Evolutionary conservation across 2,113 vertebrate genomes (phyloP).

Genomic region (Heloderma charlesbogerti): DNA sequence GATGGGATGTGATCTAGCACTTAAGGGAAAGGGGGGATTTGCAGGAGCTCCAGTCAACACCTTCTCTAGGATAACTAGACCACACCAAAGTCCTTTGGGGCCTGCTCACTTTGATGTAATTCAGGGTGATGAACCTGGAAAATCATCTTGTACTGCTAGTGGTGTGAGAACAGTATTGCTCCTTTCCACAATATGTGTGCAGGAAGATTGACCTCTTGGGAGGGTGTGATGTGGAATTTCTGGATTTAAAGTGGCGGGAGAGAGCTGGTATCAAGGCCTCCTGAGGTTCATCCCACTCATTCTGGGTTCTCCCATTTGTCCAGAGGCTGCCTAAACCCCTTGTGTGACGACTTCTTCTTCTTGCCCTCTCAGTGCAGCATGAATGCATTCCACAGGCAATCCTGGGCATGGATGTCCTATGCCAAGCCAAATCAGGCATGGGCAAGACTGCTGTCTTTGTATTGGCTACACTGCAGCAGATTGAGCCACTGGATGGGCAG

Average conservation of each 20-base stretch:
- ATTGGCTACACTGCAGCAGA: slow-evolving; percentile 84
- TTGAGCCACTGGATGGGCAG: slow-evolving; percentile 86
- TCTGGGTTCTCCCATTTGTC: not conserved
- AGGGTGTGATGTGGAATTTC: not conserved
- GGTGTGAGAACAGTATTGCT: not conserved
- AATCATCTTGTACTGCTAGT: not conserved
- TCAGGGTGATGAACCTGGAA: not conserved
- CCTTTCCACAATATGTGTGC: not conserved
- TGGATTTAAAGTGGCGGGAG: not conserved
- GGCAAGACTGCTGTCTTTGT: slow-evolving; percentile 88
- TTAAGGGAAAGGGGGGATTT: not conserved
- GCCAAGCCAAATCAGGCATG: slow-evolving; percentile 89
- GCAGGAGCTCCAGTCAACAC: not conserved
- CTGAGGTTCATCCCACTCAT: not conserved
- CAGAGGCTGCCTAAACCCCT: not conserved
- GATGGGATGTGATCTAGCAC: not conserved
- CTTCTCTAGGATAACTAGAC: not conserved
- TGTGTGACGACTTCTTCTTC: not conserved
- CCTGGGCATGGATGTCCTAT: slow-evolving; percentile 88
- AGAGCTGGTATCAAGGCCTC: not conserved
- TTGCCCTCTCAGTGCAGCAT: slow-evolving; percentile 79
- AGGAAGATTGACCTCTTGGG: not conserved
- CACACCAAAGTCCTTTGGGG: not conserved
- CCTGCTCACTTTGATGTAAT: not conserved
- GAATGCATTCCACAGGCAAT: slow-evolving; percentile 89